These are phyloP conservation scores for Papilio demoleus DNA, from an alignment of 2,888 invertebrate genomes.

Conservation along the genomic window DNA sequence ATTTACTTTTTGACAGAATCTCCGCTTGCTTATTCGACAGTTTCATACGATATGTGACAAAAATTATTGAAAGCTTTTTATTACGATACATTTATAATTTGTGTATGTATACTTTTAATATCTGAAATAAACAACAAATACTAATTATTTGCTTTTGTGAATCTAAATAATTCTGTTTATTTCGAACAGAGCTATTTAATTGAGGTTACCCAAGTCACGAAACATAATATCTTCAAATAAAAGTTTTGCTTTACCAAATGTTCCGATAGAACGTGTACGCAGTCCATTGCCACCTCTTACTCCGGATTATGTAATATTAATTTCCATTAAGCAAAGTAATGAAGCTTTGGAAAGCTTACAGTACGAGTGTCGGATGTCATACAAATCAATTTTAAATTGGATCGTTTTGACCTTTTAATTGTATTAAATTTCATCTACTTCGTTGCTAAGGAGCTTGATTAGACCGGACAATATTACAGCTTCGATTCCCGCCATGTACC, in stretches of 20 bases:
- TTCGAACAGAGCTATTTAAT: not conserved
- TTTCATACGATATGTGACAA: no score
- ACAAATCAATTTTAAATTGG: conserved; percentile 12
- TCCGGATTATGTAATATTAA: conserved; percentile 12
- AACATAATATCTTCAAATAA: conserved; percentile 7
- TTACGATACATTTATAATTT: no score
- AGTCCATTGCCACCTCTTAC: not conserved
- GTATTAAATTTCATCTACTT: not conserved
- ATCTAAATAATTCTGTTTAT: not conserved
- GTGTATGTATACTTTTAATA: not conserved
- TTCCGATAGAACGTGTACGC: not conserved
- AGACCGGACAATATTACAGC: no score
- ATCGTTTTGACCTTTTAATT: not conserved
- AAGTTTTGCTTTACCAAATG: conserved; percentile 13
- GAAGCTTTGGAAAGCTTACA: not conserved
- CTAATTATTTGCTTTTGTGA: not conserved
- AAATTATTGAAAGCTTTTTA: no score
- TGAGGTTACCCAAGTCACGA: not conserved
- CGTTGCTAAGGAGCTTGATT: no score
- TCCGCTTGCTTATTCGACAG: no score
- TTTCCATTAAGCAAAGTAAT: conserved; percentile 20
- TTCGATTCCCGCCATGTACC: no score
- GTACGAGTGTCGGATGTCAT: not conserved
- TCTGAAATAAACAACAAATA: not conserved
- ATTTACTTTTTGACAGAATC: not conserved